Conservation (phyloP, 1,140 invertebrate species). For the Globodera ellingtonae region DNA sequence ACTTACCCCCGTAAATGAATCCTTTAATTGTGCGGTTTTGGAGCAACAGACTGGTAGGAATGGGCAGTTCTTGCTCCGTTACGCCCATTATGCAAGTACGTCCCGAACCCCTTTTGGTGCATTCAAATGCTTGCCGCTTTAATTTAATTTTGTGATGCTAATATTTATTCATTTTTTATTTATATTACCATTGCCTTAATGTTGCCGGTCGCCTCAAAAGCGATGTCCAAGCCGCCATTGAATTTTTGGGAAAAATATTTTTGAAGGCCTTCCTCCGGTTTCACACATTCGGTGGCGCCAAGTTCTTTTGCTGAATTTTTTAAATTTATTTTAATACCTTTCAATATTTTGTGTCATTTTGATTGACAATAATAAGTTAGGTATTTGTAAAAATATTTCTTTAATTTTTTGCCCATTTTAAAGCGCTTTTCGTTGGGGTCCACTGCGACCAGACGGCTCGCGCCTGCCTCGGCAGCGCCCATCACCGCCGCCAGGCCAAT, state of each 20-base stretch:
- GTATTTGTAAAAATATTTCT: constrained; percentile 34
- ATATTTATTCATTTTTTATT: constrained; percentile 90
- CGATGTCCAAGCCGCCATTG: constrained; percentile 94
- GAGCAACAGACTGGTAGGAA: constrained; percentile 87
- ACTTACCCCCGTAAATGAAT: constrained; percentile 69
- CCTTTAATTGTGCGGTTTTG: constrained; percentile 70
- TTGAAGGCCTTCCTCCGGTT: constrained; percentile 73
- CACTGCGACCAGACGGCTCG: constrained; percentile 85
- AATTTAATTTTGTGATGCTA: constrained; percentile 73
- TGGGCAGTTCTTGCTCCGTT: constrained; percentile 97
- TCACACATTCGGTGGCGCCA: constrained; percentile 69
- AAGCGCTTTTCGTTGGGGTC: constrained; percentile 84
- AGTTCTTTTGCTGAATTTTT: constrained; percentile 66
- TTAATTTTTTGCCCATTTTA: constrained; percentile 55
- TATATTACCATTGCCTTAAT: constrained; percentile 88
- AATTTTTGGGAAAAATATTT: constrained; percentile 85
- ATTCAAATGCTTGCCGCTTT: constrained; percentile 82
- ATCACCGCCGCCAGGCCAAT: constrained; percentile 87
- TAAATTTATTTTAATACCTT: too few species aligned
- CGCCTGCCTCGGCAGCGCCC: constrained; percentile 85
- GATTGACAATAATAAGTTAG: neutral
- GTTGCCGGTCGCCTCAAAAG: constrained; percentile 98
- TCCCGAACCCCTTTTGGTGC: constrained; percentile 98
- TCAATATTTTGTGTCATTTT: constrained; percentile 66
- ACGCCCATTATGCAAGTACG: constrained; percentile 75